These are phyloP conservation scores for Passer domesticus DNA, from an alignment of 2,113 vertebrate genomes.

Conservation along the genomic window DNA sequence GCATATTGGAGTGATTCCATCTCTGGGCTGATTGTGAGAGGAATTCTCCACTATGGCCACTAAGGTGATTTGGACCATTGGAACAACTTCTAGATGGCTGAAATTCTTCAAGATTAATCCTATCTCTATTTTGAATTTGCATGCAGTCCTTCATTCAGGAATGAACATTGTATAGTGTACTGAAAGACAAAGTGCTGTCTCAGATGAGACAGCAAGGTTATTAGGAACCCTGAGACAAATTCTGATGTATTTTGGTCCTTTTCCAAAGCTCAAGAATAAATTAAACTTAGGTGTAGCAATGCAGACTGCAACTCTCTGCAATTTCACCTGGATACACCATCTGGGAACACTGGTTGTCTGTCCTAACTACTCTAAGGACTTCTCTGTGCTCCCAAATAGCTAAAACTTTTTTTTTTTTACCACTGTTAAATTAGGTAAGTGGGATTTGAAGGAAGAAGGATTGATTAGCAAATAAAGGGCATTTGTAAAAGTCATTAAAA, in stretches of 20 bases:
- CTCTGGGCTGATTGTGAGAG: neutral
- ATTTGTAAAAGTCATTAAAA: neutral
- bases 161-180: neutral
- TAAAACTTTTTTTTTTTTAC: neutral
- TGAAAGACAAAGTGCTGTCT: neutral
- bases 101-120: neutral
- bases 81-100: neutral
- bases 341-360: neutral
- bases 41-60: neutral
- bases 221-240: neutral
- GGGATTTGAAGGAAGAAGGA: neutral
- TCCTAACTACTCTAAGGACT: neutral
- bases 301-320: neutral
- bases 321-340: neutral
- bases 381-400: neutral
- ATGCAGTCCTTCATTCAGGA: neutral
- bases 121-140: neutral
- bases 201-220: neutral
- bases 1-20: neutral
- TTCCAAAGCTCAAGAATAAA: neutral
- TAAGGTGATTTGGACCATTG: neutral
- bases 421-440: neutral
- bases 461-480: neutral
- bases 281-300: neutral
- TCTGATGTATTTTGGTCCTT: neutral